Evolutionary conservation across 2,888 invertebrate genomes (phyloP), one percentile per base, ranked within the genome.

Genomic region (Nymphalis c-album): DNA sequence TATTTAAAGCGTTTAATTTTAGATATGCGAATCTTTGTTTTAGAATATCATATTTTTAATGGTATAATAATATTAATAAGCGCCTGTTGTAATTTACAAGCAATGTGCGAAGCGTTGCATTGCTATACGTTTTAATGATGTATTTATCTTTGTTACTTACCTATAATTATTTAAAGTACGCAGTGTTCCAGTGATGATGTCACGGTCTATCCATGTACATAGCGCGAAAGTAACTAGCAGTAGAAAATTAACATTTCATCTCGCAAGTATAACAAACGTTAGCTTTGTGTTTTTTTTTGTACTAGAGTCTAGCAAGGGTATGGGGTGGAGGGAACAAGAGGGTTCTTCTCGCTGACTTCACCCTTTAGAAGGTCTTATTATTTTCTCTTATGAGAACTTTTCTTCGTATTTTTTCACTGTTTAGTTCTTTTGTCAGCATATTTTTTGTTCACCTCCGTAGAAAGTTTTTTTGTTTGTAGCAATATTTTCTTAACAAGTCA

Each of bases 261-360:
- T 73, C 69, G 48, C 63, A 35, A 62, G 64, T 65, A 69, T 71
- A 69, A 69, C 69, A 63, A 67, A 48, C 64, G 57, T 58, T 60
- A 64, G 67, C 74, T 82, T 81, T 80, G 75, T 78, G 78, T 81
- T 80, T 82, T 77, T 76, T 76, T 77, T 76, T 76, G 75, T 75
- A 75, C 76, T 69, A 66, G 72, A 77, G 85, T 85, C 85, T 85
- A 86, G 85, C 87, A 88, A 76, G 70, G 69, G 74, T 40, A 69
- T 59, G 67, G 74, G 63, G 64, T 46, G 67, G 67, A 69, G 61
- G 16, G 18, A 20, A 45, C 50, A 58, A 50, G 62, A 60, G 71
- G 64, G 66, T 70, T 67, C 69, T 71, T 70, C 65, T 65, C 64
- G 67, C 67, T 68, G 71, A 68, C 70, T 71, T 61, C 61, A 65